Evolutionary conservation across 2,113 vertebrate genomes (phyloP).

Genomic region (Xiphorhynchus elegans): DNA sequence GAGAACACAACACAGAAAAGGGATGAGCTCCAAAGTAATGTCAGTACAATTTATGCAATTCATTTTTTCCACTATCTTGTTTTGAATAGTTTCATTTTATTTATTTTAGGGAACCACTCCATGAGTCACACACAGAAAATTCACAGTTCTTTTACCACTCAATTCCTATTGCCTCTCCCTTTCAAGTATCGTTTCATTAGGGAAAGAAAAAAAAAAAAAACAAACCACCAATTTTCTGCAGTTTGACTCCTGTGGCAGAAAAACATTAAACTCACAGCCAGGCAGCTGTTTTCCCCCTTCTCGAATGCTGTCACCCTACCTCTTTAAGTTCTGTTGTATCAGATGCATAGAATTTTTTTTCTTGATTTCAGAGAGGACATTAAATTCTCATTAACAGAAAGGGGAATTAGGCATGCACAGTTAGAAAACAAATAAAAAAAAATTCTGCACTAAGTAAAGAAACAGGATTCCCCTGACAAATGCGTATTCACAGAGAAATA

Average conservation of each 20-base stretch:
- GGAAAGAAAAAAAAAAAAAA: not conserved
- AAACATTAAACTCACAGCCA: slow-evolving; percentile 37
- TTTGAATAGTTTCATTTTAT: not conserved
- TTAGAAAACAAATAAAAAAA: not conserved
- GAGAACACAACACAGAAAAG: not conserved
- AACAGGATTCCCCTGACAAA: slow-evolving; percentile 61
- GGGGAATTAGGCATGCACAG: slow-evolving; percentile 50
- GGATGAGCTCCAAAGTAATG: not conserved
- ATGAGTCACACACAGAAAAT: not conserved
- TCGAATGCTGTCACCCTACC: not conserved
- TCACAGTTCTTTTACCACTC: not conserved
- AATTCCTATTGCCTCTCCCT: not conserved
- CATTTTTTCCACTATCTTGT: not conserved
- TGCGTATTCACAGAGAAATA: slow-evolving; percentile 59
- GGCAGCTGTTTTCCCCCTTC: not conserved
- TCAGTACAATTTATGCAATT: not conserved
- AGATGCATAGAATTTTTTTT: not conserved
- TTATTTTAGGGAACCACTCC: not conserved
- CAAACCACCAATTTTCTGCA: not conserved
- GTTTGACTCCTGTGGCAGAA: not conserved
- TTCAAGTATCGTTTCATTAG: not conserved
- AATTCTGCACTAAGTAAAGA: slow-evolving; percentile 33
- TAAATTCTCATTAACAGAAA: slow-evolving; percentile 68
- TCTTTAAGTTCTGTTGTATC: slow-evolving; percentile 43
- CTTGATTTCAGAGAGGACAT: slow-evolving; percentile 52